Evolutionary conservation across 1,140 invertebrate species (phyloP).

Genomic region (Drosophila lacertosa): DNA sequence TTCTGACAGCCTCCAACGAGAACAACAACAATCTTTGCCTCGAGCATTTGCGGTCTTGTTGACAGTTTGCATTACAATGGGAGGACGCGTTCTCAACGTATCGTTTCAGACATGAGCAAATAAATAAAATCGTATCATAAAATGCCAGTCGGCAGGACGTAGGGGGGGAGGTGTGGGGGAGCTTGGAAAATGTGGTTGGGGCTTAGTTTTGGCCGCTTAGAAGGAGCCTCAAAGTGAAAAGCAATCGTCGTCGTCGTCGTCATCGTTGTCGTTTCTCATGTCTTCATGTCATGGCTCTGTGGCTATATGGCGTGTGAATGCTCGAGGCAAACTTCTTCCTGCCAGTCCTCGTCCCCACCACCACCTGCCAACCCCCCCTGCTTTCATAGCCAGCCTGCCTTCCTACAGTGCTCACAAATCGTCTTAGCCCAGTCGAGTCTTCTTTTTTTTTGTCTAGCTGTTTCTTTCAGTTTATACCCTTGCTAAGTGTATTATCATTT

Average conservation of each 20-base stretch:
- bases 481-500: neutral
- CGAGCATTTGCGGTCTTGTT: constrained; percentile 68
- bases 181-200: constrained; percentile 18
- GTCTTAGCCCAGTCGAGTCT: constrained; percentile 68
- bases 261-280: constrained; percentile 36
- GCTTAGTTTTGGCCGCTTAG: constrained; percentile 4
- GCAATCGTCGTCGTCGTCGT: constrained; percentile 64
- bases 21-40: constrained; percentile 49
- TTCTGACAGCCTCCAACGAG: constrained; percentile 43
- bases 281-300: constrained; percentile 69
- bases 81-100: constrained; percentile 58
- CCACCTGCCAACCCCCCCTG: neutral
- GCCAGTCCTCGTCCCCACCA: neutral
- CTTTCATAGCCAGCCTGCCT: constrained; percentile 2
- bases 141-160: constrained; percentile 43
- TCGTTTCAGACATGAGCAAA: constrained; percentile 57
- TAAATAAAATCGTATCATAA: constrained; percentile 80
- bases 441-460: constrained; percentile 67
- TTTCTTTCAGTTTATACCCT: constrained; percentile 2
- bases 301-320: constrained; percentile 77
- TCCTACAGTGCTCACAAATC: constrained; percentile 51
- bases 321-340: constrained; percentile 62
- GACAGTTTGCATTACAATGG: constrained; percentile 78
- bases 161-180: neutral
- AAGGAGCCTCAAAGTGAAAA: constrained; percentile 65